These are phyloP conservation scores for Grammomys dolichurus DNA, from an alignment of 2,113 vertebrate genomes.

Conservation along the genomic window DNA sequence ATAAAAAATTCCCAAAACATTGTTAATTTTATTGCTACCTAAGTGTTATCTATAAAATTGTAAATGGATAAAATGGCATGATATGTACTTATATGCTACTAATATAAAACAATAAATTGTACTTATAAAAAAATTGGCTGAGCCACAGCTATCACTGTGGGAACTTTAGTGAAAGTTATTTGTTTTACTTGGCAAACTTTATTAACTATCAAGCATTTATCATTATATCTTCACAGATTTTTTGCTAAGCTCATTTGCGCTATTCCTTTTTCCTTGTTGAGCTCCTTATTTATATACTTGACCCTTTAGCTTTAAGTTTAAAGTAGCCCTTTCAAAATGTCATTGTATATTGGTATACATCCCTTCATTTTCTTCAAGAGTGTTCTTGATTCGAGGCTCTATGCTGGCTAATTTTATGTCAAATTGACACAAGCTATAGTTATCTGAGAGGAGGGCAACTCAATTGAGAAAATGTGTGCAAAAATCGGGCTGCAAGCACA, in stretches of 20 bases:
- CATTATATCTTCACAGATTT: neutral
- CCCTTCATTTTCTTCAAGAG: neutral
- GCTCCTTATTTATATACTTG: neutral
- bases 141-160: neutral
- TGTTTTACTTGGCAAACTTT: neutral
- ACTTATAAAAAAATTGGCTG: neutral
- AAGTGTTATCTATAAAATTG: neutral
- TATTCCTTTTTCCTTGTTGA: neutral
- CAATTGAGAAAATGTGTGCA: neutral
- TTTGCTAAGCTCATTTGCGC: neutral
- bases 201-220: neutral
- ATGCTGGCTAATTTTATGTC: neutral
- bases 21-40: neutral
- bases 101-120: neutral
- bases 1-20: neutral
- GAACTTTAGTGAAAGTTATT: neutral
- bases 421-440: neutral
- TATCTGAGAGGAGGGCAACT: neutral
- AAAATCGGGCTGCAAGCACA: neutral
- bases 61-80: neutral
- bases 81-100: neutral
- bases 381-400: neutral
- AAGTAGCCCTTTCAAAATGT: neutral
- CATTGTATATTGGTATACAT: neutral
- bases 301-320: neutral